Evolutionary conservation across 2,888 invertebrate species (phyloP).

Genomic region (Sycophila texana): DNA sequence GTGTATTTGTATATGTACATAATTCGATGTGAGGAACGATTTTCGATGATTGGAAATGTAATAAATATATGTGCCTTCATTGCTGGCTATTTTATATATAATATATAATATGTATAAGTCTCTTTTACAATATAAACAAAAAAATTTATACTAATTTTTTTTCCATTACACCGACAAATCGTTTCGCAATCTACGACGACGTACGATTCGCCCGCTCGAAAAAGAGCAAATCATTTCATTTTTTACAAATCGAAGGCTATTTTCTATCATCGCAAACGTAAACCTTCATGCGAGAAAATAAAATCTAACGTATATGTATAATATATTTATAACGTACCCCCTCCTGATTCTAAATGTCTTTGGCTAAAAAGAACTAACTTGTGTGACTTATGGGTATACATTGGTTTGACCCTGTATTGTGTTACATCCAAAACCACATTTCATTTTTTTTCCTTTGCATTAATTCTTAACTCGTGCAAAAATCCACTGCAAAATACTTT

Average conservation of each 20-base stretch:
- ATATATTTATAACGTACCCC: slow-evolving; percentile 28
- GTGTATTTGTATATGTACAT: slow-evolving; percentile 47
- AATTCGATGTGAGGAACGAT: slow-evolving; percentile 35
- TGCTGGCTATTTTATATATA: slow-evolving; percentile 36
- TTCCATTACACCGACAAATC: slow-evolving; percentile 8
- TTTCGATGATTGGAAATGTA: slow-evolving; percentile 31
- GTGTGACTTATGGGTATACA: slow-evolving; percentile 43
- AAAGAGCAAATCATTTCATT: slow-evolving; percentile 47
- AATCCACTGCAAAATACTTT: slow-evolving; percentile 51
- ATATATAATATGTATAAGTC: slow-evolving; percentile 50
- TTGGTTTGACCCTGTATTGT: slow-evolving; percentile 47
- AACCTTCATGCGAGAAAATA: slow-evolving; percentile 15
- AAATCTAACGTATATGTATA: slow-evolving; percentile 25
- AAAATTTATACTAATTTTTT: slow-evolving; percentile 24
- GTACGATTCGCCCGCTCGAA: slow-evolving; percentile 27
- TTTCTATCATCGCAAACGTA: slow-evolving; percentile 26
- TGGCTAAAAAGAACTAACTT: slow-evolving; percentile 53
- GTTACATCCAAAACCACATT: slow-evolving; percentile 49
- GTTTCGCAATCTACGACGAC: background rate
- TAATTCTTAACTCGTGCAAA: slow-evolving; percentile 43
- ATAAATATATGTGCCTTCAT: slow-evolving; percentile 39
- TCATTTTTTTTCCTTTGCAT: slow-evolving; percentile 10
- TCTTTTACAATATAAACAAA: slow-evolving; percentile 51
- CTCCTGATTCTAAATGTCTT: slow-evolving; percentile 53
- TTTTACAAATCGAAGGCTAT: slow-evolving; percentile 62